Conservation (phyloP, 2,888 invertebrate genomes). For the Anagyrus pseudococci region DNA sequence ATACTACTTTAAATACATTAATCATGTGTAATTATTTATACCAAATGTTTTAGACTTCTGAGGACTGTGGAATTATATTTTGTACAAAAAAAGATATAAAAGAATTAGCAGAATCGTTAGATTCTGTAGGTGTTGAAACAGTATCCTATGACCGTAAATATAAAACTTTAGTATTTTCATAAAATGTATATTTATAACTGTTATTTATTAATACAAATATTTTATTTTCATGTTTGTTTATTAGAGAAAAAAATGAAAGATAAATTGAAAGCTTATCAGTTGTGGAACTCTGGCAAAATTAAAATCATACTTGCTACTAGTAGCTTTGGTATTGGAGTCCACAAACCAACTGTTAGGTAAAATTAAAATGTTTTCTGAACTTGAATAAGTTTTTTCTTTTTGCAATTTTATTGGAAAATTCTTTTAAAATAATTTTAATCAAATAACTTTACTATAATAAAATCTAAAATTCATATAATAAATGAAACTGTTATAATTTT, state of each 20-base stretch:
- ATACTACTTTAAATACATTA: neutral
- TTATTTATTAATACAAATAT: neutral
- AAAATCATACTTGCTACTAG: neutral
- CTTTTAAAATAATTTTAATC: neutral
- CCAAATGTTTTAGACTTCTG: neutral
- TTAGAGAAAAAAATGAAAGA: neutral
- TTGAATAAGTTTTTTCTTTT: neutral
- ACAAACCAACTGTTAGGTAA: conserved; percentile 4
- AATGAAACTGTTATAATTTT: conserved; percentile 2
- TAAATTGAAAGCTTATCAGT: neutral
- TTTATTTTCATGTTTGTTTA: neutral
- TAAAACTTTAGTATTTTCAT: neutral
- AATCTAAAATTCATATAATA: neutral
- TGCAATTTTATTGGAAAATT: conserved; percentile 2
- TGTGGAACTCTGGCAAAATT: conserved; percentile 5
- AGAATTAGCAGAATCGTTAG: neutral
- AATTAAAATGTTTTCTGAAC: too few species aligned
- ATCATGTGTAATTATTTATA: neutral
- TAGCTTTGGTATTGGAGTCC: neutral
- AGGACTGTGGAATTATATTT: conserved; percentile 5
- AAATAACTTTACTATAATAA: neutral
- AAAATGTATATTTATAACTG: too few species aligned
- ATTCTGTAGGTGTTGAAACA: conserved; percentile 1
- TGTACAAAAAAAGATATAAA: neutral
- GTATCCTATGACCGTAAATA: neutral